Evolutionary conservation across 2,113 vertebrate species (phyloP).

Genomic region (Malurus elegans): DNA sequence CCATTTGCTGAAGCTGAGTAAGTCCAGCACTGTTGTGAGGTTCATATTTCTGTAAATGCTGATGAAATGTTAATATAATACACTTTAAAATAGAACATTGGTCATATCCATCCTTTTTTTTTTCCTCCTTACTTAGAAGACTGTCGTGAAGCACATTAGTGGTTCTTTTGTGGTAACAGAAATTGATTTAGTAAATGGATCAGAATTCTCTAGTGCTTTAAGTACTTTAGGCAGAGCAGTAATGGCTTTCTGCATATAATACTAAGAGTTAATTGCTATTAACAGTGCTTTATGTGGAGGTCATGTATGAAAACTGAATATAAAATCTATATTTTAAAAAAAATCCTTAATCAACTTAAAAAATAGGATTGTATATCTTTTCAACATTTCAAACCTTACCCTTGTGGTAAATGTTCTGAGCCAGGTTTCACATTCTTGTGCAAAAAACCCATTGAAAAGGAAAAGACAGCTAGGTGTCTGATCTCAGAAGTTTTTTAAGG

Average conservation of each 20-base stretch:
- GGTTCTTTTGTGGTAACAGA: constrained; percentile 43
- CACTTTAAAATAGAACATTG: constrained; percentile 25
- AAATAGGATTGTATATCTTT: background rate
- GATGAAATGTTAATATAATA: constrained; percentile 57
- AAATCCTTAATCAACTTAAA: background rate
- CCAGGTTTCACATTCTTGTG: background rate
- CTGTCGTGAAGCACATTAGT: constrained; percentile 10
- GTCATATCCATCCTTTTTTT: background rate
- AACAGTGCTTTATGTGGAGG: constrained; percentile 32
- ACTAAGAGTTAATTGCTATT: constrained; percentile 55
- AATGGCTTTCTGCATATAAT: constrained; percentile 55
- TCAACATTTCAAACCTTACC: background rate
- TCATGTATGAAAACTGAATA: constrained; percentile 15
- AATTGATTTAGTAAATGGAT: constrained; percentile 52
- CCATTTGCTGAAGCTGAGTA: background rate
- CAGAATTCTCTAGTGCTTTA: constrained; percentile 46
- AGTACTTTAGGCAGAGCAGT: constrained; percentile 38
- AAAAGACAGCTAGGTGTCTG: background rate
- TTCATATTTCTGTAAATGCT: constrained; percentile 38
- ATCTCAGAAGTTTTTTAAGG: background rate
- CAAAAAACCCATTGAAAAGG: background rate
- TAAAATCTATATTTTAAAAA: background rate
- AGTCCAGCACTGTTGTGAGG: background rate
- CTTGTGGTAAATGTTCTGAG: background rate
- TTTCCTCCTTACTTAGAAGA: background rate